phyloP scores from a whole-genome alignment of 2,888 invertebrate genomes.

The Drosophila mayaguana region DNA sequence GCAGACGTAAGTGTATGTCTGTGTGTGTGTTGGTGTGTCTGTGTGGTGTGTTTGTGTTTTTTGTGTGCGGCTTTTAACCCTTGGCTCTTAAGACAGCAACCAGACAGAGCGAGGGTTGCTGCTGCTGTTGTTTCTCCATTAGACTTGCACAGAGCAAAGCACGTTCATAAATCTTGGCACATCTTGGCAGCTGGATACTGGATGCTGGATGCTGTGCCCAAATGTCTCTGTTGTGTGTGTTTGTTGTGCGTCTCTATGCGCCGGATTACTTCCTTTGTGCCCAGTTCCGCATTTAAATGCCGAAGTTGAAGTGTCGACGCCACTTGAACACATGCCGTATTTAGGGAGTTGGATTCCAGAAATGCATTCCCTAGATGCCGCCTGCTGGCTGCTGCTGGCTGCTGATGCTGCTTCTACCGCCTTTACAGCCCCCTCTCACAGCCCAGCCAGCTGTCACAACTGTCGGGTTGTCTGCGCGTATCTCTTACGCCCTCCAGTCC shows the following conservation, averaged over 20 bases:
- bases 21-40: background rate
- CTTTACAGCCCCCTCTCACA: slow-evolving; percentile 1
- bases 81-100: slow-evolving; percentile 38
- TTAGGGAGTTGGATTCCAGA: slow-evolving; percentile 14
- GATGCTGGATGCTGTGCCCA: background rate
- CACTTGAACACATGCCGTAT: slow-evolving; percentile 56
- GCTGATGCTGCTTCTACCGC: background rate
- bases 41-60: slow-evolving; percentile 7
- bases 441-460: slow-evolving; percentile 47
- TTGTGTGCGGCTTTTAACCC: slow-evolving; percentile 59
- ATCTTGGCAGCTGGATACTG: slow-evolving; percentile 25
- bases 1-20: background rate
- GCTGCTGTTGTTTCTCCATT: slow-evolving; percentile 47
- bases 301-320: slow-evolving; percentile 47
- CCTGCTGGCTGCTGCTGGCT: slow-evolving; percentile 1
- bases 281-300: slow-evolving; percentile 46
- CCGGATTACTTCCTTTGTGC: slow-evolving; percentile 35
- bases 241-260: slow-evolving; percentile 16
- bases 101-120: slow-evolving; percentile 60
- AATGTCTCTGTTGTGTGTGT: slow-evolving; percentile 6
- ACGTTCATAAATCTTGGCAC: slow-evolving; percentile 48
- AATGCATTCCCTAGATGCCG: slow-evolving; percentile 23
- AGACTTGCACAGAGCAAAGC: slow-evolving; percentile 26
- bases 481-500: slow-evolving; percentile 29
- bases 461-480: slow-evolving; percentile 31